phyloP scores from a whole-genome alignment of 1,140 invertebrate genomes.

The Philaenus spumarius region DNA sequence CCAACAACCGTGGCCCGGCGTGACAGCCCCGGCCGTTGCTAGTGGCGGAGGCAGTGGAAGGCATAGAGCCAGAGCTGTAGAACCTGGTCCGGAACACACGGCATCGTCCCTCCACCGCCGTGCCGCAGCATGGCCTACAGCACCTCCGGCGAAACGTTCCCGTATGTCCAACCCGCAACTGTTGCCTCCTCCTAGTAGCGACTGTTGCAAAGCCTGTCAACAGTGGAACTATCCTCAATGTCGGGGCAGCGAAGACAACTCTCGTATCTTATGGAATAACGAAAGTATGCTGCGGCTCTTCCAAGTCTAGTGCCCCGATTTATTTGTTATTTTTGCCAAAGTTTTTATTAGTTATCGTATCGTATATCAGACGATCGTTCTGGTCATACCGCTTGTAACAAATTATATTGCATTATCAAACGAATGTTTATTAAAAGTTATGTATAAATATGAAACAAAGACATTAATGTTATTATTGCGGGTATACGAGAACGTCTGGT shows the following conservation, averaged over 20 bases:
- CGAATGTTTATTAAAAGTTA: too few relatives aligned
- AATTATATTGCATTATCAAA: too few relatives aligned
- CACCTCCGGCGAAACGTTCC: conserved; percentile 6
- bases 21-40: conserved; percentile 13
- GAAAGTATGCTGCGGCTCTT: conserved; percentile 23
- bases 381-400: too few relatives aligned
- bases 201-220: conserved; percentile 13
- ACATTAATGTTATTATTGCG: conserved; percentile 8
- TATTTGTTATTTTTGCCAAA: conserved; percentile 10
- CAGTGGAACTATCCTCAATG: conserved; percentile 23
- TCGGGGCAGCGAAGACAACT: conserved; percentile 20
- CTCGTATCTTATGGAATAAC: conserved; percentile 25
- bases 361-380: not conserved
- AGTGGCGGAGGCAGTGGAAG: not conserved
- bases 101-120: conserved; percentile 9
- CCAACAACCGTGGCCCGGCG: conserved; percentile 21
- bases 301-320: conserved; percentile 19
- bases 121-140: not conserved
- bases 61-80: conserved; percentile 13
- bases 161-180: not conserved
- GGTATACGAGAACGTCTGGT: conserved; percentile 5
- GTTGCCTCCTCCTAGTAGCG: not conserved
- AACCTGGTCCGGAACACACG: conserved; percentile 18
- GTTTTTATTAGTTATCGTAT: conserved; percentile 9
- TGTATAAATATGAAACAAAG: too few relatives aligned